Evolutionary conservation across 2,113 vertebrate species (phyloP), one percentile per base, ranked within the genome.

Genomic region (Bothrops jararaca): DNA sequence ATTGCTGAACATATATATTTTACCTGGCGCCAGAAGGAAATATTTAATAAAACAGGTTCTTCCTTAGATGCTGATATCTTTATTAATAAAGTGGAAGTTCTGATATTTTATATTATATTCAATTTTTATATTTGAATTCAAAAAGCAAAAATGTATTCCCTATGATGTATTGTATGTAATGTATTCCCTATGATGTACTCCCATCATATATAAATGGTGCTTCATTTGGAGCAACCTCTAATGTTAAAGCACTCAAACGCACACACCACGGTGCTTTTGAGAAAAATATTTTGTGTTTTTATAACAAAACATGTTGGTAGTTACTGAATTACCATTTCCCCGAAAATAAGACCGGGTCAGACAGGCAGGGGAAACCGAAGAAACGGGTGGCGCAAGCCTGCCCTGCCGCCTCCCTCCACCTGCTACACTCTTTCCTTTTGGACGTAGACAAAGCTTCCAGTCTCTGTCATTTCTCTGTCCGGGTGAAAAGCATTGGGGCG

Each of bases 1-100:
- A 98, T 96, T 5, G 98, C 97, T 0, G 99, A 99, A 97, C 99
- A 99, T 96, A 99, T 99, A 94, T 99, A 99, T 92, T 98, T 98
- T 89, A 99, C 97, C 99, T 99, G 92, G 92, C 93, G 87, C 69
- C 48, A 92, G 53, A 90, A 92, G 3, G 58, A 60, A 7, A 58
- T 2, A 90, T 4, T 88, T 50, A 88, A 22, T n/a, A 58, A 64
- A 39, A 1, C 6, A 26, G 0, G 5, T 2, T 13, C 58, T 57
- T 45, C 89, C 39, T 45, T 90, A 11, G 80, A 0, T 22, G 39
- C 29, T 86, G 91, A 23, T 3, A 0, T 57, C 64, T 42, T 94
- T 87, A 22, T 48, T 86, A 92, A 92, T 9, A 89, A 85, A 18
- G 69, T 90, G 89, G 86, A 92, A 91, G 45, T 50, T 3, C n/a